Evolutionary conservation across 2,888 invertebrate genomes (phyloP), one percentile per base, ranked within the genome.

Genomic region (Amphipoea lucens): DNA sequence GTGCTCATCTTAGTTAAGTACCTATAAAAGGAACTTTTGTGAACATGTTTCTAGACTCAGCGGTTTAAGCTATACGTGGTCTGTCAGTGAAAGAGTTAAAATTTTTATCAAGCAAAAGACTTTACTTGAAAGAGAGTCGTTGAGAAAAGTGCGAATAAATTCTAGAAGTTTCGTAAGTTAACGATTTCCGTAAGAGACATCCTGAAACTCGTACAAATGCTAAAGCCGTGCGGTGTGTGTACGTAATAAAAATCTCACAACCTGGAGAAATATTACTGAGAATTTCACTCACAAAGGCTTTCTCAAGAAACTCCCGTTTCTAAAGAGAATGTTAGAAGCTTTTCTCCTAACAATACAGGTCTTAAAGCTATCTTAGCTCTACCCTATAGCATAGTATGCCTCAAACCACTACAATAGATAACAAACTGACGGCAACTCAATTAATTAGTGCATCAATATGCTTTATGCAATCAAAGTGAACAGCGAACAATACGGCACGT

Each of bases 401-500:
- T 42, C 23, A 69, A 63, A 51, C 2, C 1, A 66, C 12, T n/a
- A 42, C 48, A 75, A 68, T 29, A 29, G 23, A 71, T 29, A 40
- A 23, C 14, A 62, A 81, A 71, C 29, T 48, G 45, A 23, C 23
- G 23, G n/a, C n/a, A 70, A 78, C 66, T 40, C 51, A 29, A 54
- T 63, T 67, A 79, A 74, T 80, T 23, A 69, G 42, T 72, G 36
- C 74, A 65, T 60, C 54, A 72, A 72, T 79, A 75, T 69, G 66
- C 57, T n/a, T 51, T 36, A 63, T 45, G 81, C 68, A 72, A 65
- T 71, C 14, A 66, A 62, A 40, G 11, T 71, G 62, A 66, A 40
- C 51, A 1, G 51, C 36, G 51, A 67, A 83, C 71, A 80, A 84
- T 80, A 45, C 63, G 9, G 51, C 75, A 85, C 85, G 72, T 72